phyloP scores from a whole-genome alignment of 2,888 invertebrate genomes.

The Melikaiella ostensackeni region DNA sequence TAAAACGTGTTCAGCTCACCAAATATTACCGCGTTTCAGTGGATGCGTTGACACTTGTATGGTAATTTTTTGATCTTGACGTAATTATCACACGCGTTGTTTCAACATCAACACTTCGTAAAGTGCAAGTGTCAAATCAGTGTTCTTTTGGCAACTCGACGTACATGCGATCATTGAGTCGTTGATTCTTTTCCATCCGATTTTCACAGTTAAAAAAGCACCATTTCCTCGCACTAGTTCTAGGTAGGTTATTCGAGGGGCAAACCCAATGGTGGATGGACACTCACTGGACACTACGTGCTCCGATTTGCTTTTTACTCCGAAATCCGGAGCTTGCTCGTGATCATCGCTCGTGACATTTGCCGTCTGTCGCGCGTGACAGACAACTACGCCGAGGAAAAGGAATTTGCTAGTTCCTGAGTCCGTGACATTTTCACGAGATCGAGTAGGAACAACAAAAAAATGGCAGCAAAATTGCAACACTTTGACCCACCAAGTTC shows the following conservation, averaged over 20 bases:
- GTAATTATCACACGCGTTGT: background rate
- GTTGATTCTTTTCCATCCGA: background rate
- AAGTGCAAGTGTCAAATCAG: background rate
- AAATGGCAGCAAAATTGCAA: conserved; percentile 80
- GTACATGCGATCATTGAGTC: conserved; percentile 4
- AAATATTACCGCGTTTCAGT: conserved; percentile 4
- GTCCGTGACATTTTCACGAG: background rate
- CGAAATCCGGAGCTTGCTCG: background rate
- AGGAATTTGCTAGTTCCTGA: conserved; percentile 4
- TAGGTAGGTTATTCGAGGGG: background rate
- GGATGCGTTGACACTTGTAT: background rate
- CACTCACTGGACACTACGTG: background rate
- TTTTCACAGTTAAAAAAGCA: background rate
- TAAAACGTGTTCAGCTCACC: background rate
- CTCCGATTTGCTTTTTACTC: conserved; percentile 7
- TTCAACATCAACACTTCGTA: background rate
- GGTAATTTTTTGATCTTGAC: background rate
- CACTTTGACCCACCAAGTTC: conserved; percentile 92
- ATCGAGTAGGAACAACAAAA: background rate
- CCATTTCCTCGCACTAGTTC: background rate
- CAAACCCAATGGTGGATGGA: background rate
- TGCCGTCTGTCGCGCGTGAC: background rate
- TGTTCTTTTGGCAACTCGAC: background rate
- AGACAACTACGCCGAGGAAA: background rate
- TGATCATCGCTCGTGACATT: background rate